Conservation (phyloP, 2,797 vertebrate species). For the Numenius phaeopus region DNA sequence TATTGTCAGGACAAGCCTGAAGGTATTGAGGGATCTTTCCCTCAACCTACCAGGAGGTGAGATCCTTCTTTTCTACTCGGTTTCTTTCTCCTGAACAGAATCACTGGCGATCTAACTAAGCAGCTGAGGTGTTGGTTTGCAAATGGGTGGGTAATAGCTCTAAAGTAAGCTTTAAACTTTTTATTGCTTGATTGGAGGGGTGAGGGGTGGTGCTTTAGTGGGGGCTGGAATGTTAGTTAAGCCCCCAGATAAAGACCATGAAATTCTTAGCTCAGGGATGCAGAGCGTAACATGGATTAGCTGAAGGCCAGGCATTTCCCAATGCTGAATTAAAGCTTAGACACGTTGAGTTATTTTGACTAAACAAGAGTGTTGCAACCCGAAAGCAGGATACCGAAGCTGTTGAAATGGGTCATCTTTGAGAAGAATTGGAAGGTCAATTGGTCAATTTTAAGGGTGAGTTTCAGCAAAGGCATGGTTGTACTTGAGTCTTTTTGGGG, state of each 20-base stretch:
- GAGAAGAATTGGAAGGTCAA: not conserved
- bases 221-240: not conserved
- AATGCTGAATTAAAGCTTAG: not conserved
- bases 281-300: not conserved
- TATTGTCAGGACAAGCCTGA: not conserved
- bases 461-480: not conserved
- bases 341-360: not conserved
- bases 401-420: not conserved
- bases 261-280: not conserved
- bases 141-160: not conserved
- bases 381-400: not conserved
- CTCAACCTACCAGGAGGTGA: not conserved
- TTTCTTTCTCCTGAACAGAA: not conserved
- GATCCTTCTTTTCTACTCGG: not conserved
- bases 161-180: conserved; percentile 32
- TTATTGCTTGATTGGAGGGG: not conserved
- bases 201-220: not conserved
- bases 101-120: not conserved
- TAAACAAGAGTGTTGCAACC: not conserved
- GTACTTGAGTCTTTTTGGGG: not conserved
- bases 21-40: not conserved
- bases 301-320: not conserved
- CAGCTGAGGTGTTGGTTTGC: not conserved
- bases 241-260: not conserved
- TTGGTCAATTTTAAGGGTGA: not conserved